Evolutionary conservation across 2,797 vertebrate species (phyloP), one percentile per base, ranked within the genome.

Genomic region (Rhinichthys osculus): DNA sequence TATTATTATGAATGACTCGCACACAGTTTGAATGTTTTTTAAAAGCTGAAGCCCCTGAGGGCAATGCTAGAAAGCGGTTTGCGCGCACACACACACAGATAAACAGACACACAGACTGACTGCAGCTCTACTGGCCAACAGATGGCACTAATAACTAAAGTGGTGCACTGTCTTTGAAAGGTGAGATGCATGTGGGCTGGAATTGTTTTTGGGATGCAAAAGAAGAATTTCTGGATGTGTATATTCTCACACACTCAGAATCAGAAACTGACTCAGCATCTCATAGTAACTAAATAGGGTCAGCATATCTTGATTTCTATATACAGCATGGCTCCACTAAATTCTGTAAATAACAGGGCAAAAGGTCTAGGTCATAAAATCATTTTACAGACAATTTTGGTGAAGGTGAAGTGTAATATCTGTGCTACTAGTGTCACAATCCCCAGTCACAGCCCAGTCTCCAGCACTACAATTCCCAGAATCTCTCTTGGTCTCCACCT

Each of bases 141-240:
- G 96, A 94, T 96, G 96, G 95, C 96, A 95, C 92, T 95, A 91
- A 95, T 93, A 92, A 92, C 94, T 93, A 94, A 66, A 79, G 78
- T 52, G 79, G 78, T 35, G 17, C 35, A 5, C 40, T n/a, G 81
- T 23, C 66, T 84, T 70, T 44, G 44, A 67, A 42, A 82, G 73
- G n/a, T 86, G 81, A 80, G 50, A 83, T 74, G 74, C 76, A 78
- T 71, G 77, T 71, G 66, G 64, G 38, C 23, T 21, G n/a, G 14
- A 67, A 23, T 77, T 70, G 35, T 73, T 76, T n/a, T 38, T 11
- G 62, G 40, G 30, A 69, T 52, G 64, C 79, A 81, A 67, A 50
- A 67, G 3, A 67, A 67, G 42, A 64, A 30, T 64, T 80, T 67
- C 27, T 80, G 10, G 19, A 47, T 8, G 40, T 62, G 2, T 10